Evolutionary conservation across 1,140 invertebrate genomes (phyloP).

Genomic region (Hydropsyche tenuis): DNA sequence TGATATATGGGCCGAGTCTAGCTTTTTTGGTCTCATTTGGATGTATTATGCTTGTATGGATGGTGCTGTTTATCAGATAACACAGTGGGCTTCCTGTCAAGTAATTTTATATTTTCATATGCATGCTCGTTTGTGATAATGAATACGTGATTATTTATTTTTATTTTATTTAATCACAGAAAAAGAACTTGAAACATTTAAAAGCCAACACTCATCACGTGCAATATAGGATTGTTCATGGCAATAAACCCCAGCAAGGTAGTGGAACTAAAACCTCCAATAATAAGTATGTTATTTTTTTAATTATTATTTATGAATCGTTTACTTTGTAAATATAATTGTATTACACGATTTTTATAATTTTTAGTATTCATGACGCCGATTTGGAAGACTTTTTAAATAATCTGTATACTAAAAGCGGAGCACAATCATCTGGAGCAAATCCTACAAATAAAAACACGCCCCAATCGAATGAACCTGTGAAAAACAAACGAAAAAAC

Average conservation of each 20-base stretch:
- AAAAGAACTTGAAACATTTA: conserved; percentile 78
- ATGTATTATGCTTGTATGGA: conserved; percentile 98
- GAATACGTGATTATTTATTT: conserved; percentile 11
- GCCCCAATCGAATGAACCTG: conserved; percentile 46
- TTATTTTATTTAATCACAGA: conserved; percentile 55
- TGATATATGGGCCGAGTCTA: conserved; percentile 94
- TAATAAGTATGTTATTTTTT: conserved; percentile 22
- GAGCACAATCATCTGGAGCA: conserved; percentile 50
- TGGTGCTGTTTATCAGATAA: conserved; percentile 91
- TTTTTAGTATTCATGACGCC: conserved; percentile 56
- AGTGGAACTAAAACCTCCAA: conserved; percentile 23
- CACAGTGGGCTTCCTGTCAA: conserved; percentile 94
- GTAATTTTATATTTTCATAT: conserved; percentile 48
- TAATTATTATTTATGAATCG: not conserved
- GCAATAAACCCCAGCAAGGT: conserved; percentile 59
- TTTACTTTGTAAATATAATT: conserved; percentile 1
- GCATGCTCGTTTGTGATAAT: not conserved
- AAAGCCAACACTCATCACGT: conserved; percentile 89
- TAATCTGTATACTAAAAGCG: conserved; percentile 59
- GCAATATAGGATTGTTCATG: conserved; percentile 89
- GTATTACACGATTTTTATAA: not conserved
- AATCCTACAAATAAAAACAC: conserved; percentile 50
- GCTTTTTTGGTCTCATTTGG: conserved; percentile 86
- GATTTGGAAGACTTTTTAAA: conserved; percentile 62
- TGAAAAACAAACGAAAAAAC: conserved; percentile 57